Conservation (phyloP, 2,797 vertebrate species). For the Aphelocoma californica region DNA sequence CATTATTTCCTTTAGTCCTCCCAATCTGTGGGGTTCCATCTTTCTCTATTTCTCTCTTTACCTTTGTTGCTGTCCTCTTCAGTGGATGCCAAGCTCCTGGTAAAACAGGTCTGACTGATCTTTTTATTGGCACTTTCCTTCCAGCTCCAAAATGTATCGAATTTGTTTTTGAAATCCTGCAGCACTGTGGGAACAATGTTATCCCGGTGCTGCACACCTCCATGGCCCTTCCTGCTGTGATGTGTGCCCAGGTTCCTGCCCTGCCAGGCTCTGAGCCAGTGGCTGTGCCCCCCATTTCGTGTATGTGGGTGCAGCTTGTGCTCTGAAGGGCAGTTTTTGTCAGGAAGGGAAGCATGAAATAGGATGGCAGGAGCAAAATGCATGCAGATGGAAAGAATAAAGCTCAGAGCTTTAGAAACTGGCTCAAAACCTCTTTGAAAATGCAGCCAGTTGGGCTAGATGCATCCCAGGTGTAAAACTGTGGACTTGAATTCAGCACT, state of each 20-base stretch:
- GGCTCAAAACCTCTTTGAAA: neutral
- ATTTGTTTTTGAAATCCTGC: neutral
- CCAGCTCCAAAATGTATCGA: neutral
- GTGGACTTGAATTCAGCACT: neutral
- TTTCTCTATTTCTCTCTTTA: neutral
- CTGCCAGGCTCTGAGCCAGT: neutral
- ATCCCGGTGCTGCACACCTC: neutral
- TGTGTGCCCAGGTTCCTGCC: neutral
- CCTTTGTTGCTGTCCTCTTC: neutral
- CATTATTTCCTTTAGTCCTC: neutral
- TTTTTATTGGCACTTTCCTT: neutral
- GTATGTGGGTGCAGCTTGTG: neutral
- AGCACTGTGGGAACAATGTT: neutral
- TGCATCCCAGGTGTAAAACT: neutral
- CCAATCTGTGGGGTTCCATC: neutral
- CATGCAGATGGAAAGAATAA: neutral
- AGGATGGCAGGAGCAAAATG: neutral
- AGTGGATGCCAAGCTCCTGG: neutral
- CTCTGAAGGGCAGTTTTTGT: neutral
- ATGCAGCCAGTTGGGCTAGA: neutral
- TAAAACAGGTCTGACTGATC: neutral
- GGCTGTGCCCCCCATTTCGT: neutral
- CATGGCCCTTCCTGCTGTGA: neutral
- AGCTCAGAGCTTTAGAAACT: conserved; percentile 3
- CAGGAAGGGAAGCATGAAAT: neutral